These are phyloP conservation scores for Gopherus flavomarginatus DNA, from an alignment of 2,113 vertebrate genomes.

Conservation along the genomic window DNA sequence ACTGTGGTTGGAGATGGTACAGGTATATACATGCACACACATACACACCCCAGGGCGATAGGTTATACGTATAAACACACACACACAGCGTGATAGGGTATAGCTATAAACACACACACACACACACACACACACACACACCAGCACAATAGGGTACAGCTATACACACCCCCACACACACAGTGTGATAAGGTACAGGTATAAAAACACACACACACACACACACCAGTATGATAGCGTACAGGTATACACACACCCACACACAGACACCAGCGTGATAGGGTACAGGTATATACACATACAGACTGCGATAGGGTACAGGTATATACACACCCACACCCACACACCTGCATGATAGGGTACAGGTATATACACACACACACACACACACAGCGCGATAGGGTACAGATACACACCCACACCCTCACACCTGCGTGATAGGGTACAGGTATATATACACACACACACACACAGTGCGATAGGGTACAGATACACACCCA, in stretches of 20 bases:
- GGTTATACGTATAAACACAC: background rate
- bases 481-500: background rate
- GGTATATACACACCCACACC: background rate
- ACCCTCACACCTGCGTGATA: background rate
- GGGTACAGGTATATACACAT: too few relatives aligned
- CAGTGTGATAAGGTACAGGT: too few relatives aligned
- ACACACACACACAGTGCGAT: background rate
- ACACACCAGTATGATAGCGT: background rate
- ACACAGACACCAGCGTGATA: too few relatives aligned
- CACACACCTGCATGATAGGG: background rate
- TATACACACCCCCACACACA: background rate
- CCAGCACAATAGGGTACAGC: too few relatives aligned
- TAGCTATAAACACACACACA: background rate
- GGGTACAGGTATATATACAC: too few relatives aligned
- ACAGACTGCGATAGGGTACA: too few relatives aligned
- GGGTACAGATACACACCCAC: background rate
- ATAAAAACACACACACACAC: too few relatives aligned
- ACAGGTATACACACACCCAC: background rate
- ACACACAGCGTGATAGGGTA: background rate
- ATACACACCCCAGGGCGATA: too few relatives aligned
- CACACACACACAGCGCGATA: background rate
- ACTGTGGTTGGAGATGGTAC: too few relatives aligned
- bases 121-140: background rate
- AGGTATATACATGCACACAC: fast-evolving
- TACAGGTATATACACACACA: background rate